These are phyloP conservation scores for Eleutherodactylus coqui DNA, from an alignment of 2,797 vertebrate genomes.

Conservation along the genomic window DNA sequence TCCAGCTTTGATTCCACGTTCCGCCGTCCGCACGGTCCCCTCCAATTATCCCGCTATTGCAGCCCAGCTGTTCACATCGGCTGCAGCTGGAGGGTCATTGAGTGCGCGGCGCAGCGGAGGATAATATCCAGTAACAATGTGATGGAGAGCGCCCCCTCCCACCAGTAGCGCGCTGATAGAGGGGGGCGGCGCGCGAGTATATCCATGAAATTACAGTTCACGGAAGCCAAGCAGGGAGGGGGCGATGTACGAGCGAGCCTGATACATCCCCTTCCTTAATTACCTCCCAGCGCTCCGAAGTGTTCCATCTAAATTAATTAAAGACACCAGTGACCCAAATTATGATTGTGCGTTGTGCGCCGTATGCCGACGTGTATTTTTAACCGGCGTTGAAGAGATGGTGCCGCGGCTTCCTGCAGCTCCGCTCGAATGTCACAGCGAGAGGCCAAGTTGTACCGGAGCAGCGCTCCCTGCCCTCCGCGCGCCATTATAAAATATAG, in stretches of 20 bases:
- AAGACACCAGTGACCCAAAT: constrained; percentile 79
- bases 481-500: constrained; percentile 73
- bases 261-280: constrained; percentile 74
- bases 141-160: constrained; percentile 46
- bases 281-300: constrained; percentile 75
- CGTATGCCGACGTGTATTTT: constrained; percentile 74
- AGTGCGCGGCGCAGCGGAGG: constrained; percentile 26
- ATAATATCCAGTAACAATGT: constrained; percentile 58
- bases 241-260: constrained; percentile 57
- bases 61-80: constrained; percentile 54
- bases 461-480: constrained; percentile 36
- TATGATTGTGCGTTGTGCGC: constrained; percentile 76
- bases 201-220: constrained; percentile 68
- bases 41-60: constrained; percentile 49
- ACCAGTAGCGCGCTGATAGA: constrained; percentile 50
- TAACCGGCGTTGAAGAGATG: constrained; percentile 76
- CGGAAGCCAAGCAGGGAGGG: constrained; percentile 61
- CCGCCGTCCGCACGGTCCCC: constrained; percentile 5
- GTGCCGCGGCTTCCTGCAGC: constrained; percentile 75
- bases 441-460: constrained; percentile 32
- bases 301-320: constrained; percentile 82
- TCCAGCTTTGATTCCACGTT: not conserved
- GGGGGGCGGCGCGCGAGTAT: constrained; percentile 55
- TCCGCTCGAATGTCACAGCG: constrained; percentile 49
- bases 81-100: constrained; percentile 60